phyloP scores from a whole-genome alignment of 2,888 invertebrate genomes.

The Athalia circularis region DNA sequence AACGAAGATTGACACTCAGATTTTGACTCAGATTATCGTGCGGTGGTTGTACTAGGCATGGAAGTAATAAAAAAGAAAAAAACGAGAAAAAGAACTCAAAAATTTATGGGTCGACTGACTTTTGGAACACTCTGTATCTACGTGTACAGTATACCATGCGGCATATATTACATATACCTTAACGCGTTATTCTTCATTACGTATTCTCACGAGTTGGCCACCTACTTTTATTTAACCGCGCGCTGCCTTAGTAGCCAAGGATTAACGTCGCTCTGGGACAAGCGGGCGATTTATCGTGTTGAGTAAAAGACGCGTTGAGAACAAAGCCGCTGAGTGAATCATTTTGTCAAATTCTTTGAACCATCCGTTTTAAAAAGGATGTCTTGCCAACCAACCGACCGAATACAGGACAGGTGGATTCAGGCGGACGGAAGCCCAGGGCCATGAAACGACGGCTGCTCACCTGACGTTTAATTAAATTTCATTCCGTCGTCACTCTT shows the following conservation, averaged over 20 bases:
- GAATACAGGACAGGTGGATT: conserved; percentile 36
- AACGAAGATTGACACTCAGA: too few relatives aligned
- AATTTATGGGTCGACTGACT: neutral
- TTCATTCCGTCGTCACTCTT: conserved; percentile 28
- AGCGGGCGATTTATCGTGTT: conserved; percentile 13
- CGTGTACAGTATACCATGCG: neutral
- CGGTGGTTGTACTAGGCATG: too few relatives aligned
- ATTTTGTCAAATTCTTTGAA: conserved; percentile 35
- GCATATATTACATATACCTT: neutral
- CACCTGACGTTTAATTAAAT: conserved; percentile 45
- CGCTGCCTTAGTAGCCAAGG: neutral
- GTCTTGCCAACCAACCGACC: conserved; percentile 21
- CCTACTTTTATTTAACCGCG: neutral
- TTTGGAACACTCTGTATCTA: neutral
- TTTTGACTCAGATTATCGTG: too few relatives aligned
- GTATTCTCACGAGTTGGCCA: neutral
- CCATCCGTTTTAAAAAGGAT: conserved; percentile 30
- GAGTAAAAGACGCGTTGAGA: conserved; percentile 14
- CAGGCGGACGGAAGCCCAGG: conserved; percentile 25
- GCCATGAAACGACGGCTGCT: conserved; percentile 33
- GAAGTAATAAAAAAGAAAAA: too few relatives aligned
- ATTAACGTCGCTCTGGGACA: conserved; percentile 3
- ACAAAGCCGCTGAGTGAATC: conserved; percentile 30
- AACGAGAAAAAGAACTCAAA: neutral
- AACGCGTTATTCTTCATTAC: neutral